phyloP scores from a whole-genome alignment of 2,888 invertebrate genomes.

The Drosophila paramelanica region DNA sequence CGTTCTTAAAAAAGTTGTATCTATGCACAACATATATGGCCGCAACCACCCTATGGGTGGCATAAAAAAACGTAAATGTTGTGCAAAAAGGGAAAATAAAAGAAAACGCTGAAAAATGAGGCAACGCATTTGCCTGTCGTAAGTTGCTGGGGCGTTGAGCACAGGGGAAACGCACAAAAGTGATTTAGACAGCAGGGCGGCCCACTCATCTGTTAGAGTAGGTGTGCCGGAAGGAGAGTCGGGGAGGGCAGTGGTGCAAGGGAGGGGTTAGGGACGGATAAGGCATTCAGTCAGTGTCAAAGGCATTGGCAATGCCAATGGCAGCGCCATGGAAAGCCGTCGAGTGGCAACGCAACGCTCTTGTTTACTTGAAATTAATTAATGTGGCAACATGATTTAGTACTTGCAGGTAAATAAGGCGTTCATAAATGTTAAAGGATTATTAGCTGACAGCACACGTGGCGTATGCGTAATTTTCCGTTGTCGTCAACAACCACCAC shows the following conservation, averaged over 20 bases:
- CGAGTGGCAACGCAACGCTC: constrained; percentile 48
- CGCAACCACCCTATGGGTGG: neutral
- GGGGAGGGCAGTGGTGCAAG: neutral
- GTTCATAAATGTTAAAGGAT: constrained; percentile 79
- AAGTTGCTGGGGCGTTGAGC: constrained; percentile 47
- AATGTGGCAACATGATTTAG: constrained; percentile 80
- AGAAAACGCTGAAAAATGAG: constrained; percentile 52
- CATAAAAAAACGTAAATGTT: constrained; percentile 9
- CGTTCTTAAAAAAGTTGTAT: neutral
- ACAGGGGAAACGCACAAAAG: constrained; percentile 72
- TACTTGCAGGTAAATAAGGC: constrained; percentile 77
- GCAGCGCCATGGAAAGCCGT: constrained; percentile 27
- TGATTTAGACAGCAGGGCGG: constrained; percentile 68
- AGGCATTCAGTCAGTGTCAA: constrained; percentile 40
- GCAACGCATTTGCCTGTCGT: constrained; percentile 40
- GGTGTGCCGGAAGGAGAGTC: neutral
- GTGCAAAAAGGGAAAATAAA: constrained; percentile 8
- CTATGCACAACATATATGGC: constrained; percentile 9
- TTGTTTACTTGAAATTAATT: constrained; percentile 77
- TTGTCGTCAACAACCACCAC: constrained; percentile 24
- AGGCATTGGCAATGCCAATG: constrained; percentile 25
- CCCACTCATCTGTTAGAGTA: constrained; percentile 52
- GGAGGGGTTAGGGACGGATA: neutral
- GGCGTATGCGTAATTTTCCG: constrained; percentile 69
- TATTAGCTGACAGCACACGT: constrained; percentile 77